Percentiles rank a stretch among this genome's conserved stretches.
phyloP scores from a whole-genome alignment of 1,140 invertebrate species.

The Lordiphosa stackelbergi region DNA sequence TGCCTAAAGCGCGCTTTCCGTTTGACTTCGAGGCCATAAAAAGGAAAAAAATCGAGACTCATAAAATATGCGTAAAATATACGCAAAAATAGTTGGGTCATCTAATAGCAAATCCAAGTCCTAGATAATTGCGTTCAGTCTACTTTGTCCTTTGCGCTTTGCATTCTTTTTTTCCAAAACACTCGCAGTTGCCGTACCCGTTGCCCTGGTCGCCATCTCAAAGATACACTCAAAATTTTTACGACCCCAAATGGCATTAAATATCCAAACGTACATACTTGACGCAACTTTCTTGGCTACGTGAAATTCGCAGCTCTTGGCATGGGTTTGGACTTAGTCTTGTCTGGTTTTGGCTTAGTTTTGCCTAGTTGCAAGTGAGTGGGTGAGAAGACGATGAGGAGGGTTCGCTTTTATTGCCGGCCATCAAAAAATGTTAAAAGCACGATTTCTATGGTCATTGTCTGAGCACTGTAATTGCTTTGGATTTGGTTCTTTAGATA shows the following conservation, averaged over 20 bases:
- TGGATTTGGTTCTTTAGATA: conserved; percentile 39
- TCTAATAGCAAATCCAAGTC: conserved; percentile 71
- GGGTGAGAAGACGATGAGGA: not conserved
- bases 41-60: conserved; percentile 34
- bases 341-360: conserved; percentile 27
- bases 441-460: conserved; percentile 61
- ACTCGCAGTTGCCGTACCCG: conserved; percentile 4
- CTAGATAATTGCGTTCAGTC: conserved; percentile 58
- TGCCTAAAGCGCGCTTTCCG: conserved; percentile 7
- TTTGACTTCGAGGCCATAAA: conserved; percentile 40
- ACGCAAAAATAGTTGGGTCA: conserved; percentile 67
- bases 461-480: conserved; percentile 58
- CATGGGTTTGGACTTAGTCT: conserved; percentile 6
- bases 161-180: conserved; percentile 42
- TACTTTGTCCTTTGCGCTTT: conserved; percentile 56
- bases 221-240: conserved; percentile 68
- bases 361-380: conserved; percentile 31
- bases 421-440: conserved; percentile 66
- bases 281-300: conserved; percentile 62
- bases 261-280: conserved; percentile 68
- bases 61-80: conserved; percentile 71
- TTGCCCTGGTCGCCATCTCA: conserved; percentile 4
- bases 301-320: conserved; percentile 45
- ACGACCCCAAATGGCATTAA: conserved; percentile 68
- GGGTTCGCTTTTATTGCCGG: conserved; percentile 58